Evolutionary conservation across 1,140 invertebrate genomes (phyloP), one percentile per base, ranked within the genome.

Genomic region (Fragariocoptes setiger): DNA sequence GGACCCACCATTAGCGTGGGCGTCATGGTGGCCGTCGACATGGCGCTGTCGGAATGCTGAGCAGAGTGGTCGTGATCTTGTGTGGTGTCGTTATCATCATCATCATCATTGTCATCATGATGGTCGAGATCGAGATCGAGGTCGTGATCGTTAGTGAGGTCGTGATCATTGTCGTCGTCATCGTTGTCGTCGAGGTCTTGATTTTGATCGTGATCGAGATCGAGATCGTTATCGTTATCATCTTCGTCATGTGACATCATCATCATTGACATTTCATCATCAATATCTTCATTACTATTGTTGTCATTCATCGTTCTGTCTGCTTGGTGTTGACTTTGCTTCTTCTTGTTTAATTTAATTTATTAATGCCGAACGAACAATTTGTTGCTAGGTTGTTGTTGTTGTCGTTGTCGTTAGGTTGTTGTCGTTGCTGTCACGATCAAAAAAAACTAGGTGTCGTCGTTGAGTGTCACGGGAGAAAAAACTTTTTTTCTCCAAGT

Each of bases 41-140:
- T 72, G 2, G 79, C 77, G 19, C 76, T 76, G n/a, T 72, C 66
- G 1, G 75, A 69, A 14, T 22, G 41, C 16, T 37, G 25, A n/a
- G 8, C n/a, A n/a, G 25, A 31, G 25, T n/a, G 8, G 25, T 8
- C 8, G 25, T 31, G 8, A n/a, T n/a, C n/a, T 31, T 8, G n/a
- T 8, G 25, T 31, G 8, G 25, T 8, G n/a, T 31, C 25, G 25
- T 31, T n/a, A n/a, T 31, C 25, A n/a, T 31, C 25, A n/a, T 31
- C 25, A 8, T 31, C 25, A 8, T n/a, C 25, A n/a, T 31, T 8
- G 25, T 31, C 25, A n/a, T 31, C 25, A 31, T 31, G 8, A n/a
- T 31, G 25, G 25, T n/a, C 25, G 25, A 8, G 25, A n/a, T 31
- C 25, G 25, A 8, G 25, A n/a, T 31, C 25, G 25, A 8, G 25